A percentile compares a stretch with the other conserved stretches of the same genome.
Conservation (phyloP, 2,888 invertebrate species). For the Drosophila subquinaria region DNA sequence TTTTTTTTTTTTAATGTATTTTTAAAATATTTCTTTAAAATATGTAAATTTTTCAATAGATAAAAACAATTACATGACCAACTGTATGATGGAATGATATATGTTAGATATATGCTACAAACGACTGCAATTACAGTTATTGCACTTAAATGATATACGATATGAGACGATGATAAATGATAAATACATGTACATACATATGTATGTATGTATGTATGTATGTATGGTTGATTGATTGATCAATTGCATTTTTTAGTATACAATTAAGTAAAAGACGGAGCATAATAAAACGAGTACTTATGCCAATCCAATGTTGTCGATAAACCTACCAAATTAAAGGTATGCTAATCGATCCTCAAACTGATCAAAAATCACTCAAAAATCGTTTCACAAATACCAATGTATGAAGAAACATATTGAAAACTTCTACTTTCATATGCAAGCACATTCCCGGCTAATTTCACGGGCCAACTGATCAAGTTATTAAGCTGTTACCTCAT, state of each 20-base stretch:
- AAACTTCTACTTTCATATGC: slow-evolving; percentile 6
- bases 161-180: slow-evolving; percentile 12
- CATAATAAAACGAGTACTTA: slow-evolving; percentile 3
- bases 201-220: too few species aligned
- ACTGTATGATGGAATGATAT: not conserved
- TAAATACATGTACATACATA: not conserved
- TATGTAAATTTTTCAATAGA: too few species aligned
- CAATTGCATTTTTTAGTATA: not conserved
- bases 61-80: too few species aligned
- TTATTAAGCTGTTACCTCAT: slow-evolving; percentile 30
- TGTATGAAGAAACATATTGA: not conserved
- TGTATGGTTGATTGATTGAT: not conserved
- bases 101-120: slow-evolving; percentile 2
- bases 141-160: slow-evolving; percentile 8
- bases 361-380: slow-evolving; percentile 39
- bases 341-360: slow-evolving; percentile 28
- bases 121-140: slow-evolving; percentile 7
- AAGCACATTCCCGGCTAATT: slow-evolving; percentile 46
- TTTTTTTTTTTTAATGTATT: too few species aligned
- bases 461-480: slow-evolving; percentile 39
- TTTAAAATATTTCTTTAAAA: too few species aligned
- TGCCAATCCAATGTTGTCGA: slow-evolving; percentile 11
- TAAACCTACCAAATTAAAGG: slow-evolving; percentile 15
- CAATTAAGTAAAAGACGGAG: not conserved
- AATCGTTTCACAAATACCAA: slow-evolving; percentile 17